Evolutionary conservation across 2,797 vertebrate species (phyloP), one percentile per base, ranked within the genome.

Genomic region (Trachurus trachurus): DNA sequence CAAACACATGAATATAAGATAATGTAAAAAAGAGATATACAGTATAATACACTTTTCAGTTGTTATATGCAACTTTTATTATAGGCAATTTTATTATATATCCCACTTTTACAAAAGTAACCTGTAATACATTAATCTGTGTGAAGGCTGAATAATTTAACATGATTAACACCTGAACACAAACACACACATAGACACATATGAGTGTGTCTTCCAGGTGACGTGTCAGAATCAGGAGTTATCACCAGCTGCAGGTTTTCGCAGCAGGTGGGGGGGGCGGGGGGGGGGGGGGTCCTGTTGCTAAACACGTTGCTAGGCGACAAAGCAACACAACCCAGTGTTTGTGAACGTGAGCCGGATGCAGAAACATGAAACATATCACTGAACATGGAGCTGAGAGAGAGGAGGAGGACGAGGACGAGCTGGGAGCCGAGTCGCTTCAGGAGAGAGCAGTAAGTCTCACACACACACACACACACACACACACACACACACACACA

Each of bases 251-350:
- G 66, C 39, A 49, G 56, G 82, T 76, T 59, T 44, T 54, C 31
- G 22, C 53, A 73, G 71, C 80, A 65, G 26, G 26, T 1, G 26
- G 26, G 26, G 26, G 61, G 57, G 53, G 34, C 1, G 26, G 26
- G 26, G 26, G 61, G 3, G 26, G 26, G 26, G 26, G 61, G 57
- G 53, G 34, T 60, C 69, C 31, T 76, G 76, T 85, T 83, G 65
- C 59, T 59, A 58, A 73, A 74, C 15, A 0, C 39, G 92, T 93
- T 91, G 88, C 92, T 84, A 74, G 78, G 92, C 62, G 1, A 94
- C 90, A 54, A 31, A 69, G 84, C 74, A 92, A 94, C 84, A 86
- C 54, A 88, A 90, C 71, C 82, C 74, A 61, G 26, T 76, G 61
- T 78, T 47, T 68, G 49, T 81, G 60, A 80, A 61, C 66, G 67